phyloP scores from a whole-genome alignment of 2,797 vertebrate genomes.

The Microctenopoma stevenorrisi region DNA sequence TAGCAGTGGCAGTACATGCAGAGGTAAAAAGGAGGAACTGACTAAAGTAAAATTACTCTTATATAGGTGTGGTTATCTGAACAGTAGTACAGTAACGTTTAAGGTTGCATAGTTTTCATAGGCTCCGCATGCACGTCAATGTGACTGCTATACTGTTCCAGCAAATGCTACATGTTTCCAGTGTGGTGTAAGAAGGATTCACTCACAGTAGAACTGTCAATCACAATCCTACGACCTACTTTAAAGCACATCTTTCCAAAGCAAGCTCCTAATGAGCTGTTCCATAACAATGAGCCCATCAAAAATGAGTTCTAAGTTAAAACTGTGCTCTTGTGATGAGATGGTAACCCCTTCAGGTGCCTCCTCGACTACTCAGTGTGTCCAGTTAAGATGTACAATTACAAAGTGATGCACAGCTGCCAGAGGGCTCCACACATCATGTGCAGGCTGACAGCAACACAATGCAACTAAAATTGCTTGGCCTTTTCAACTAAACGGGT shows the following conservation, averaged over 20 bases:
- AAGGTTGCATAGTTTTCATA: too few species aligned
- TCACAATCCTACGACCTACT: not conserved
- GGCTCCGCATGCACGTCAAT: not conserved
- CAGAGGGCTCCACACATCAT: not conserved
- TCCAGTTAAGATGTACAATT: not conserved
- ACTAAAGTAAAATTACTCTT: too few species aligned
- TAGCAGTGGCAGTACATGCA: not conserved
- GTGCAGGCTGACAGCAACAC: not conserved
- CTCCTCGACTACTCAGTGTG: too few species aligned
- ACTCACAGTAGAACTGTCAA: not conserved
- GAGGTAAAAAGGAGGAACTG: too few species aligned
- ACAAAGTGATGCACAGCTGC: not conserved
- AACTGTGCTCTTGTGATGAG: not conserved
- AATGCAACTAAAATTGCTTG: not conserved
- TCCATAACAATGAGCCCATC: not conserved
- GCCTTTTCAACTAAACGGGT: conserved; percentile 4
- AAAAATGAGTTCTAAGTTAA: too few species aligned
- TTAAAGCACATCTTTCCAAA: conserved; percentile 7
- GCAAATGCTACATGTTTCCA: not conserved
- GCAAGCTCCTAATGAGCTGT: not conserved
- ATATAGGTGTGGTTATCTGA: too few species aligned
- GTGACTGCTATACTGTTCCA: conserved; percentile 1
- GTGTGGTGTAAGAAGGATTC: not conserved
- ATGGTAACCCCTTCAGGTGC: not conserved
- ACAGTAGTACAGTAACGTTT: too few species aligned